Evolutionary conservation across 2,888 invertebrate species (phyloP).

Genomic region (Malthinus flaveolus): DNA sequence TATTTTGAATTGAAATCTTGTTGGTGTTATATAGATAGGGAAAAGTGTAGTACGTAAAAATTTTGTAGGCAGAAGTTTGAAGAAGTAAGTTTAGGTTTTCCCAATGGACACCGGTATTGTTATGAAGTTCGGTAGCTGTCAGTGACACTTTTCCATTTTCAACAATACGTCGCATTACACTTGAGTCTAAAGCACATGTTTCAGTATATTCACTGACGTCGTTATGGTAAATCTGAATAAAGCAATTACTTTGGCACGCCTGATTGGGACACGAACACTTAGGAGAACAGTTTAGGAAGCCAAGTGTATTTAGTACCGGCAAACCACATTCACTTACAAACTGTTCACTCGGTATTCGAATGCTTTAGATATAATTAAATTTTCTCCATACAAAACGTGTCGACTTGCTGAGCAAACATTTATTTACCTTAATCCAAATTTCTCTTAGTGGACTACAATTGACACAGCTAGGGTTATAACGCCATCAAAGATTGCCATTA

Average conservation of each 20-base stretch:
- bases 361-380: conserved; percentile 39
- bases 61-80: conserved; percentile 4
- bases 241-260: conserved; percentile 45
- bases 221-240: conserved; percentile 47
- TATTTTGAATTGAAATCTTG: no score
- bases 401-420: conserved; percentile 33
- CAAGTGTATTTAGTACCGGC: conserved; percentile 35
- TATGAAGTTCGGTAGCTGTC: conserved; percentile 15
- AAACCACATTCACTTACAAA: conserved; percentile 47
- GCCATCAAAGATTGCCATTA: conserved; percentile 50
- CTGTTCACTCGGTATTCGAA: conserved; percentile 30
- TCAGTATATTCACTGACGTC: conserved; percentile 37
- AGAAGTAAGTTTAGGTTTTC: conserved; percentile 1
- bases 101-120: conserved; percentile 13
- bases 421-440: conserved; percentile 35
- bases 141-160: conserved; percentile 26
- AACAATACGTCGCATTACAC: conserved; percentile 38
- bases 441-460: conserved; percentile 41
- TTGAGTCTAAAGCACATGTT: conserved; percentile 48
- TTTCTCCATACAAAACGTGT: conserved; percentile 36
- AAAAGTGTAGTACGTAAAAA: background rate
- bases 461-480: conserved; percentile 39
- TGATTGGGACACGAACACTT: conserved; percentile 41
- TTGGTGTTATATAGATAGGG: no score
- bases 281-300: conserved; percentile 35